These are phyloP conservation scores for Cynaeus angustus DNA, from an alignment of 2,888 invertebrate genomes.

Conservation along the genomic window DNA sequence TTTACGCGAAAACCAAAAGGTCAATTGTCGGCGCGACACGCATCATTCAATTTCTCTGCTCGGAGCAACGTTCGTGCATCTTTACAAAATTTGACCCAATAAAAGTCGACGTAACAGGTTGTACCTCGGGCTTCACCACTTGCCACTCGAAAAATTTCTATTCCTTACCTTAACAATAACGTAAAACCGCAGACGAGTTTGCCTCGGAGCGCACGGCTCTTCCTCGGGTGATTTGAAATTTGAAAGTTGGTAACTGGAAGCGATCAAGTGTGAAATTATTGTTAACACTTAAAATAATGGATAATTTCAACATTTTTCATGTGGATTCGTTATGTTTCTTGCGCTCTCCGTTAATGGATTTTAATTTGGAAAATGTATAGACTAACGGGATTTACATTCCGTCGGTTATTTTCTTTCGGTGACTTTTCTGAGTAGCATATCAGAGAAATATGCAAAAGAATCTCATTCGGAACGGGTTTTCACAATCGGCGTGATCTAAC, in stretches of 20 bases:
- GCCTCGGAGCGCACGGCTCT: slow-evolving; percentile 51
- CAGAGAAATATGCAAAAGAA: slow-evolving; percentile 10
- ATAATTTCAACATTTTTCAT: slow-evolving; percentile 31
- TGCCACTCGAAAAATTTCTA: slow-evolving; percentile 46
- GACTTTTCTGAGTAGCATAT: not conserved
- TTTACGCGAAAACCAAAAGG: slow-evolving; percentile 37
- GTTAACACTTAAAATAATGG: slow-evolving; percentile 56
- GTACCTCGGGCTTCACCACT: not conserved
- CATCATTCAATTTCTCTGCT: slow-evolving; percentile 47
- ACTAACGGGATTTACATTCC: slow-evolving; percentile 33
- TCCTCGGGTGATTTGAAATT: slow-evolving; percentile 61
- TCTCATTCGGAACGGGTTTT: slow-evolving; percentile 15
- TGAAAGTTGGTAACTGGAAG: slow-evolving; percentile 61
- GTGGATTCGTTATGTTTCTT: slow-evolving; percentile 24
- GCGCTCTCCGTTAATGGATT: slow-evolving; percentile 21
- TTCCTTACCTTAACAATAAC: slow-evolving; percentile 50
- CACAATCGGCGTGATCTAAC: slow-evolving; percentile 6
- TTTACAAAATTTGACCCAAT: slow-evolving; percentile 57
- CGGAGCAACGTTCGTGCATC: slow-evolving; percentile 45
- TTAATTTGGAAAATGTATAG: slow-evolving; percentile 35
- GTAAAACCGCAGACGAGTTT: slow-evolving; percentile 57
- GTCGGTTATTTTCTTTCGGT: not conserved
- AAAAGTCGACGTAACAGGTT: slow-evolving; percentile 36
- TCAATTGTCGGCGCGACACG: slow-evolving; percentile 34
- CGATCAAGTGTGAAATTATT: slow-evolving; percentile 66